Conservation (phyloP, 1,140 invertebrate genomes). For the Drosophila nigromelanica region DNA sequence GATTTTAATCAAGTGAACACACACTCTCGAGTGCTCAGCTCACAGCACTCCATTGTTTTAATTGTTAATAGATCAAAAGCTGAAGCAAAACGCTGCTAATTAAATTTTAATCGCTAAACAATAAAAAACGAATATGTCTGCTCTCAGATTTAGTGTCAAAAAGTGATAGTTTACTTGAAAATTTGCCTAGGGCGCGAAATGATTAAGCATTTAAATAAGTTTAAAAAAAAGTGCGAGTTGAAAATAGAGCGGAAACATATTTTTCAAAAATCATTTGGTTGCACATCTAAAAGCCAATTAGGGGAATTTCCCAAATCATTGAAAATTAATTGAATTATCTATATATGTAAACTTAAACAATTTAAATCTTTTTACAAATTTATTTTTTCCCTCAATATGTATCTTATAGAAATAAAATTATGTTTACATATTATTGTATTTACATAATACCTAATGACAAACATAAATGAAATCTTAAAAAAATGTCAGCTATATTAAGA, state of each 20-base stretch:
- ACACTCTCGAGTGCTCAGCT: constrained; percentile 28
- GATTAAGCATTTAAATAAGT: constrained; percentile 26
- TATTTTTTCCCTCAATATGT: no score
- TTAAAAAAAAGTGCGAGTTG: not conserved
- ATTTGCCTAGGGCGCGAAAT: constrained; percentile 18
- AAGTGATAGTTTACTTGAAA: constrained; percentile 44
- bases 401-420: no score
- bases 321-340: no score
- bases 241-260: not conserved
- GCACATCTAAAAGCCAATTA: not conserved
- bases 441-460: not conserved
- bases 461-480: not conserved
- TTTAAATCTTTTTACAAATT: no score
- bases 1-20: constrained; percentile 39
- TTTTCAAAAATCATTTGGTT: not conserved
- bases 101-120: constrained; percentile 57
- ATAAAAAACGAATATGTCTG: constrained; percentile 33
- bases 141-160: constrained; percentile 28
- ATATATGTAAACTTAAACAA: no score
- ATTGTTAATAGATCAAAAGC: constrained; percentile 57
- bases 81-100: constrained; percentile 61
- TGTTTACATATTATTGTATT: no score
- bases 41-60: constrained; percentile 36
- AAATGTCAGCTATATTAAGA: not conserved
- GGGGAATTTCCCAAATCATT: not conserved